Percentiles rank a stretch among this genome's conserved stretches.
These are phyloP conservation scores for Drosophila willistoni DNA, from an alignment of 1,140 invertebrate species.

Conservation along the genomic window DNA sequence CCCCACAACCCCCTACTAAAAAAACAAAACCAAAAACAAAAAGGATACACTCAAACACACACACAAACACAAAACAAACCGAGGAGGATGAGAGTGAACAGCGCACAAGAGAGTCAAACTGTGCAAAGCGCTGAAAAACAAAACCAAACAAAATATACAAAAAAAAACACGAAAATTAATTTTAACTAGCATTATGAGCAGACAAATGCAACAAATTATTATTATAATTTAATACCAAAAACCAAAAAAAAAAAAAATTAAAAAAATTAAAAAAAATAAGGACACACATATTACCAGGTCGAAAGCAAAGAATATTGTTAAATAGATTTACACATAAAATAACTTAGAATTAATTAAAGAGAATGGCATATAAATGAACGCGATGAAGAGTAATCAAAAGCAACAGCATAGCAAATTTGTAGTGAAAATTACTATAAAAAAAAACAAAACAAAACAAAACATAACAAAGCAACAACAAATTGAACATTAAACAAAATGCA, in stretches of 20 bases:
- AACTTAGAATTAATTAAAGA: slow-evolving; percentile 48
- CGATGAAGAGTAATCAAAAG: slow-evolving; percentile 73
- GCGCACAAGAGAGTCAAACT: slow-evolving; percentile 77
- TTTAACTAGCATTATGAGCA: slow-evolving; percentile 75
- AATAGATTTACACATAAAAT: slow-evolving; percentile 69
- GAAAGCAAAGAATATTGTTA: slow-evolving; percentile 76
- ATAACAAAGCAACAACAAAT: slow-evolving; percentile 44
- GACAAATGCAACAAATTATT: slow-evolving; percentile 68
- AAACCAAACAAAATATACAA: slow-evolving; percentile 37
- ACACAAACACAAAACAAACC: slow-evolving; percentile 15
- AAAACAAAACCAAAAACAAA: neutral
- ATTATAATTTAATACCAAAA: slow-evolving; percentile 73
- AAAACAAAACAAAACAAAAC: slow-evolving; percentile 18
- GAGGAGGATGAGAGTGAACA: slow-evolving; percentile 50
- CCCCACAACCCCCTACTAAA: neutral
- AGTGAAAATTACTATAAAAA: slow-evolving; percentile 62
- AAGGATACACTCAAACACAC: neutral
- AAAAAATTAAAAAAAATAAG: slow-evolving; percentile 26
- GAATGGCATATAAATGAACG: slow-evolving; percentile 49
- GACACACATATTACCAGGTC: slow-evolving; percentile 70
- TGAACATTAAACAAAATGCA: slow-evolving; percentile 16
- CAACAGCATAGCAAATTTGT: slow-evolving; percentile 65
- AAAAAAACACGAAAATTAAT: slow-evolving; percentile 63
- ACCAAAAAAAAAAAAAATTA: neutral
- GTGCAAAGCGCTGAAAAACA: slow-evolving; percentile 72